These are phyloP conservation scores for Stichodactyla mertensii DNA, from an alignment of 64 coral and sea anemone genomes.

Conservation along the genomic window DNA sequence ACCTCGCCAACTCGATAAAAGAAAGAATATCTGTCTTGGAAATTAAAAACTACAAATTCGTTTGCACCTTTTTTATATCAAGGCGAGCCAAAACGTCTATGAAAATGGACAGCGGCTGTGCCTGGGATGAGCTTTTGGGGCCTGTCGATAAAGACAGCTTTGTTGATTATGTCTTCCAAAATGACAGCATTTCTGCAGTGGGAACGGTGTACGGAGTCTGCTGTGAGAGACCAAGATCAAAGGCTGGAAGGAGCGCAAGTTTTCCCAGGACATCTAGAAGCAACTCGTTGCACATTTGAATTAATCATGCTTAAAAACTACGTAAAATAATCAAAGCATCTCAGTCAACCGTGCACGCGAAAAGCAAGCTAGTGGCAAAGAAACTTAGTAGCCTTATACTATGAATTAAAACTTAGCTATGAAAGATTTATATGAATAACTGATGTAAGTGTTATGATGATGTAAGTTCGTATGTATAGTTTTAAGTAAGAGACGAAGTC, in stretches of 20 bases:
- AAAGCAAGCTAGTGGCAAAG: no score
- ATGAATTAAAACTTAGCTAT: no score
- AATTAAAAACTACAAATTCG: conserved; percentile 46
- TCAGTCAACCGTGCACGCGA: no score
- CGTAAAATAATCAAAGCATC: no score
- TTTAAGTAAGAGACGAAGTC: no score
- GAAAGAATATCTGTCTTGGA: conserved; percentile 39
- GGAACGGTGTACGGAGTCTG: conserved; percentile 50
- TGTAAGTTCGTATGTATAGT: no score
- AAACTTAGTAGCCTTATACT: no score
- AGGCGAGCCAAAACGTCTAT: conserved; percentile 19
- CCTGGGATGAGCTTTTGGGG: conserved; percentile 51
- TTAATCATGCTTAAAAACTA: no score
- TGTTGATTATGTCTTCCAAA: conserved; percentile 69
- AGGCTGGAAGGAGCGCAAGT: background rate
- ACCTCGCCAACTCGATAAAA: conserved; percentile 26
- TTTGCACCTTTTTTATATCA: conserved; percentile 47
- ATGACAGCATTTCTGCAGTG: conserved; percentile 39
- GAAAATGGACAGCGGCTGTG: conserved; percentile 61
- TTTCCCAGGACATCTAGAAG: background rate
- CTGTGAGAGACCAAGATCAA: background rate
- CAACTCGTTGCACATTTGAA: background rate
- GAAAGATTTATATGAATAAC: no score
- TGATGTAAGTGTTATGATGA: no score
- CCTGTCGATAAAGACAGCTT: conserved; percentile 57